A percentile compares a stretch with the other conserved stretches of the same genome.
phyloP scores from a whole-genome alignment of 2,888 invertebrate genomes.

The Diarsia rubi region DNA sequence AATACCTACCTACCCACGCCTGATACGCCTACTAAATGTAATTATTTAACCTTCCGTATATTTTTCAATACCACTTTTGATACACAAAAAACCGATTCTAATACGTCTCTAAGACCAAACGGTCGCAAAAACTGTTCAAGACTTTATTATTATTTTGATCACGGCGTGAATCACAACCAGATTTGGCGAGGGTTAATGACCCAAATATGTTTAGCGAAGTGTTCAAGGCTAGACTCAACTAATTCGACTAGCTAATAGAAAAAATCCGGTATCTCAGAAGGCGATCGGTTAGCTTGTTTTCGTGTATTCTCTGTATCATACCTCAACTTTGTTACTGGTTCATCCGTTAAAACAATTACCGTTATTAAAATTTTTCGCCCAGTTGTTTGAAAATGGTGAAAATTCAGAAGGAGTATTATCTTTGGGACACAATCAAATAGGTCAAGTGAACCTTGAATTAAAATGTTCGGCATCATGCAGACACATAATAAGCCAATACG shows the following conservation, averaged over 20 bases:
- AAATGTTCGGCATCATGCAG: conserved; percentile 56
- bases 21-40: conserved; percentile 77
- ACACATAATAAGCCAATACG: conserved; percentile 47
- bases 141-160: conserved; percentile 89
- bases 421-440: conserved; percentile 58
- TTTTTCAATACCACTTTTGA: conserved; percentile 76
- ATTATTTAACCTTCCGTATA: conserved; percentile 83
- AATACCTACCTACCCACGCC: conserved; percentile 74
- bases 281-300: conserved; percentile 79
- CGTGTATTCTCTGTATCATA: conserved; percentile 67
- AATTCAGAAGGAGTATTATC: conserved; percentile 33
- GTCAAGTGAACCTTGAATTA: conserved; percentile 69
- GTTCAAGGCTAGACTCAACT: conserved; percentile 88
- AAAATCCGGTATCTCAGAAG: conserved; percentile 83
- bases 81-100: conserved; percentile 81
- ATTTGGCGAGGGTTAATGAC: conserved; percentile 90
- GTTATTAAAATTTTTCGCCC: conserved; percentile 76
- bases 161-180: conserved; percentile 89
- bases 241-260: conserved; percentile 85
- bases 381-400: conserved; percentile 16
- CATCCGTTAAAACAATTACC: conserved; percentile 79
- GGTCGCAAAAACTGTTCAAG: conserved; percentile 88
- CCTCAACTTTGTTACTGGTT: conserved; percentile 76
- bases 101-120: conserved; percentile 82
- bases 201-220: conserved; percentile 89